Conservation (phyloP, 2,113 vertebrate genomes). For the Lasiurus cinereus region DNA sequence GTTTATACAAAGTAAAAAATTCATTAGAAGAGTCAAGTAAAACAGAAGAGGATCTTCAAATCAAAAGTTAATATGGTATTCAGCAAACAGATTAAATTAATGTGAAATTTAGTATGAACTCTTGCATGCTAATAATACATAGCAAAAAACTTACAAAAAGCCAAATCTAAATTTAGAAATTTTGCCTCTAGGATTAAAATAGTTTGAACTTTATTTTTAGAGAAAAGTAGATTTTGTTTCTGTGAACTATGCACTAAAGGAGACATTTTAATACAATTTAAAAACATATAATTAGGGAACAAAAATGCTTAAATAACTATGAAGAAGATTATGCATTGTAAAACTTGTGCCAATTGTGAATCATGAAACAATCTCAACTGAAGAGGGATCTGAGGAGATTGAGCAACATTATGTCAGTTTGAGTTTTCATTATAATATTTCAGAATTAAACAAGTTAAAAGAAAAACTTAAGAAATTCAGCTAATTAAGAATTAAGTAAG, state of each 20-base stretch:
- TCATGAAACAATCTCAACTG: accelerated
- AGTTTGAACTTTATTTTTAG: not conserved
- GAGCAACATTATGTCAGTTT: not conserved
- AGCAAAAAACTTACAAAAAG: not conserved
- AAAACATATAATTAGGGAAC: not conserved
- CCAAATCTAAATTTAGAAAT: not conserved
- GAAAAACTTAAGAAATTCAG: not conserved
- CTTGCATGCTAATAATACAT: not conserved
- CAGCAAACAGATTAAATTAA: not conserved
- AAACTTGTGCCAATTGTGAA: not conserved
- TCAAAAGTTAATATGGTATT: not conserved
- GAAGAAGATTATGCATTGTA: not conserved
- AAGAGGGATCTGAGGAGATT: not conserved
- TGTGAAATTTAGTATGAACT: not conserved
- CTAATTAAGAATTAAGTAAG: not conserved
- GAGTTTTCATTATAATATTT: not conserved
- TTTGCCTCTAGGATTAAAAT: not conserved
- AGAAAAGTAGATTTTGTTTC: not conserved
- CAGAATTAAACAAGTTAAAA: not conserved
- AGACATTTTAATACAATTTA: not conserved
- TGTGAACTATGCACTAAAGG: not conserved
- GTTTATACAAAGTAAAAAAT: not conserved
- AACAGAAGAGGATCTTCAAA: not conserved
- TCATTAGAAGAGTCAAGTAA: not conserved
- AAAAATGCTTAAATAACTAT: too few relatives aligned